Conservation (phyloP, 1,140 invertebrate species). For the Drosophila insularis region DNA sequence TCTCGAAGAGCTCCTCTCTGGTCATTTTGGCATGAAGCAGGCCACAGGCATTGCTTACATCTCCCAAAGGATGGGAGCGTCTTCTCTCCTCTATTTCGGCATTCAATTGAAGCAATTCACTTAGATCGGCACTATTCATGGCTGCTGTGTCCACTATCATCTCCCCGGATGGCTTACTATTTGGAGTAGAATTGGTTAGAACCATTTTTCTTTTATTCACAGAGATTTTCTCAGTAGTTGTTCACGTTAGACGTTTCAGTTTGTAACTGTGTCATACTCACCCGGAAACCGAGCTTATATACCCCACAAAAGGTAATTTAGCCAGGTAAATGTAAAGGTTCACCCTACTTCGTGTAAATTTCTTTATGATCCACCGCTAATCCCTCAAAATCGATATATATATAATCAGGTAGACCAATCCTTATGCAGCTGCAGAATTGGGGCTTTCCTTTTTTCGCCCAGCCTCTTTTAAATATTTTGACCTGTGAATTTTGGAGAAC, state of each 20-base stretch:
- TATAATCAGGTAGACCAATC: slow-evolving; percentile 31
- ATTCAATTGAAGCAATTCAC: slow-evolving; percentile 58
- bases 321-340: slow-evolving; percentile 30
- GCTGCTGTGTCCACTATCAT: slow-evolving; percentile 60
- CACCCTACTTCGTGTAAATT: slow-evolving; percentile 6
- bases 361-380: slow-evolving; percentile 25
- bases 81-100: slow-evolving; percentile 64
- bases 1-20: slow-evolving; percentile 71
- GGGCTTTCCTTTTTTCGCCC: slow-evolving; percentile 35
- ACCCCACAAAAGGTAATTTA: background rate
- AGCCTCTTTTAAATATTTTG: slow-evolving; percentile 39
- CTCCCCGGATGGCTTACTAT: slow-evolving; percentile 48
- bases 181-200: slow-evolving; percentile 66
- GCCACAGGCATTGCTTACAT: slow-evolving; percentile 34
- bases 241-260: slow-evolving; percentile 70
- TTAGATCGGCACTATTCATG: slow-evolving; percentile 63
- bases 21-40: slow-evolving; percentile 67
- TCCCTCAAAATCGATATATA: slow-evolving; percentile 9
- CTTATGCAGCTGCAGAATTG: slow-evolving; percentile 14
- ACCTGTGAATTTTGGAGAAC: slow-evolving; percentile 42
- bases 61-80: slow-evolving; percentile 29
- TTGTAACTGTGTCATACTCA: slow-evolving; percentile 53
- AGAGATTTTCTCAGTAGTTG: slow-evolving; percentile 26
- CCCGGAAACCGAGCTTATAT: slow-evolving; percentile 24
- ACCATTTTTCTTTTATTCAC: slow-evolving; percentile 49